These are phyloP conservation scores for Aegotheles bennettii DNA, from an alignment of 2,113 vertebrate species.

Conservation along the genomic window DNA sequence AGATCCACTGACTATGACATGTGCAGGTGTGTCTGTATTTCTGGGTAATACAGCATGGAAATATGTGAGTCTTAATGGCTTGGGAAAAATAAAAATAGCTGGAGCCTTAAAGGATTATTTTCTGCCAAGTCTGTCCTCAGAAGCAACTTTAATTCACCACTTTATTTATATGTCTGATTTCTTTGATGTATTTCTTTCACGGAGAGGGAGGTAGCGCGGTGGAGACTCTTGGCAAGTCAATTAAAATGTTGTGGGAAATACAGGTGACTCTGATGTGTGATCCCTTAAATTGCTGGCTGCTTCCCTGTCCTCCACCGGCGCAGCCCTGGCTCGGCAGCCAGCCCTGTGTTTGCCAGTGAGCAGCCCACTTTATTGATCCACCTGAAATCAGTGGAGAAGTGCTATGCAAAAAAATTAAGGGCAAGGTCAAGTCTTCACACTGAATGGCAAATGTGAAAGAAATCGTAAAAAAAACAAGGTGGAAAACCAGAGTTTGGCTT, in stretches of 20 bases:
- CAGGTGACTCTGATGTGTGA: not conserved
- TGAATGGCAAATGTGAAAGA: not conserved
- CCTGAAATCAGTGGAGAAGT: not conserved
- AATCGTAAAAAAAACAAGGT: not conserved
- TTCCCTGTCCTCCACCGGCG: rapidly evolving
- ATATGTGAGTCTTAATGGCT: not conserved
- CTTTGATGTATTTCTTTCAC: rapidly evolving
- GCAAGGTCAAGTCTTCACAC: not conserved
- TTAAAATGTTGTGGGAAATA: not conserved
- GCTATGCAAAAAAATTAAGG: not conserved
- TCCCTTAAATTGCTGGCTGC: not conserved
- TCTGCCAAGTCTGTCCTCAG: not conserved
- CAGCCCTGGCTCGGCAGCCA: not conserved
- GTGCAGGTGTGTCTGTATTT: not conserved
- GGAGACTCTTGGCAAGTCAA: not conserved
- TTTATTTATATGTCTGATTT: not conserved
- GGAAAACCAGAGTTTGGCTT: not conserved
- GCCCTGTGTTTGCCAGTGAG: not conserved
- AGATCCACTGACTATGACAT: not conserved
- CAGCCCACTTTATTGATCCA: not conserved
- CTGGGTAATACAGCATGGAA: not conserved
- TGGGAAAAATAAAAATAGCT: not conserved
- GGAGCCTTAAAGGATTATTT: not conserved
- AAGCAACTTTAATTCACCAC: not conserved
- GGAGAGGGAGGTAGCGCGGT: not conserved